These are phyloP conservation scores for Macrobrachium rosenbergii DNA, from an alignment of 1,140 invertebrate genomes.

Conservation along the genomic window DNA sequence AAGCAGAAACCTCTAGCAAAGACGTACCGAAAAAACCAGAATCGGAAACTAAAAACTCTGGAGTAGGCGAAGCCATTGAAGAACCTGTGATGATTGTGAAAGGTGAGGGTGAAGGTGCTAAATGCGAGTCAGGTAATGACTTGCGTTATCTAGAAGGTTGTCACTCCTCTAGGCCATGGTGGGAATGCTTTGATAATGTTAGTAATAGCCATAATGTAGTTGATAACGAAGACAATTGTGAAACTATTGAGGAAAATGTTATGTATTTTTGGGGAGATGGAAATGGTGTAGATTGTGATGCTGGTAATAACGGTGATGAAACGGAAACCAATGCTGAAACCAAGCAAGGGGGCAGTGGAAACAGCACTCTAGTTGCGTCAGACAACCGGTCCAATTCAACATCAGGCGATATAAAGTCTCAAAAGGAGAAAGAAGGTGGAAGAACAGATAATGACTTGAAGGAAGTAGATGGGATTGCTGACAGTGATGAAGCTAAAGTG, in stretches of 20 bases:
- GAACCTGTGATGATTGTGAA: constrained; percentile 80
- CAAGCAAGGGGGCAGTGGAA: constrained; percentile 59
- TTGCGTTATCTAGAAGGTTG: neutral
- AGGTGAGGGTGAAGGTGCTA: constrained; percentile 80
- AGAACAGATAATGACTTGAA: constrained; percentile 42
- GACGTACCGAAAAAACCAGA: constrained; percentile 7
- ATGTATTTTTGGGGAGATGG: constrained; percentile 59
- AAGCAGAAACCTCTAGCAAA: neutral
- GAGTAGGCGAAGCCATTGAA: constrained; percentile 75
- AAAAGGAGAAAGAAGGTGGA: constrained; percentile 42
- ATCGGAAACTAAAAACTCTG: constrained; percentile 4
- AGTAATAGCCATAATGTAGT: constrained; percentile 38
- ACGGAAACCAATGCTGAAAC: constrained; percentile 47
- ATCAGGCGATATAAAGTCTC: constrained; percentile 25
- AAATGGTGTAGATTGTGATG: constrained; percentile 57
- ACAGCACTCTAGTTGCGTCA: constrained; percentile 20
- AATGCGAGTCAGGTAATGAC: constrained; percentile 79
- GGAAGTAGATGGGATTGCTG: constrained; percentile 43
- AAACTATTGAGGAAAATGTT: constrained; percentile 59
- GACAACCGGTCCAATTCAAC: constrained; percentile 36
- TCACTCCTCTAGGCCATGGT: constrained; percentile 50
- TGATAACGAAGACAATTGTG: constrained; percentile 20
- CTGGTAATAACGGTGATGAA: constrained; percentile 61
- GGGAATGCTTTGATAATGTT: constrained; percentile 59
- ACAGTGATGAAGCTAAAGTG: constrained; percentile 56